A percentile compares a stretch with the other conserved stretches of the same genome.
Evolutionary conservation across 2,113 vertebrate genomes (phyloP).

Genomic region (Saccopteryx bilineata): DNA sequence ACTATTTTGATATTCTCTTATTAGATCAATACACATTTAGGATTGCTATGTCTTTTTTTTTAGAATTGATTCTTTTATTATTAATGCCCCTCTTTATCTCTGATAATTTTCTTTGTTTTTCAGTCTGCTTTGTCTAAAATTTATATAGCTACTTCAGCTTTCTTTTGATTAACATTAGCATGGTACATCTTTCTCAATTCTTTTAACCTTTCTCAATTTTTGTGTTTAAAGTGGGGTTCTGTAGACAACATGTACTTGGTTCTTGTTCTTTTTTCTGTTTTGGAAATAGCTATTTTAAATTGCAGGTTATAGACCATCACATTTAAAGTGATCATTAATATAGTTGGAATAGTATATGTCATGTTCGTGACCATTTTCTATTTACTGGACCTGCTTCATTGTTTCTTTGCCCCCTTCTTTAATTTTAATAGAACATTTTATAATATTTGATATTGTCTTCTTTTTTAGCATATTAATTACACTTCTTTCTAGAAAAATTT

Average conservation of each 20-base stretch:
- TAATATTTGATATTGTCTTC: neutral
- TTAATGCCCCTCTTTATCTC: neutral
- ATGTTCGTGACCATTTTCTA: slow-evolving; percentile 2
- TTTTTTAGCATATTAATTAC: slow-evolving; percentile 35
- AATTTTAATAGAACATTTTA: neutral
- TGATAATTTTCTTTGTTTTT: slow-evolving; percentile 40
- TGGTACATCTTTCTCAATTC: neutral
- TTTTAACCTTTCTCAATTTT: slow-evolving; percentile 18
- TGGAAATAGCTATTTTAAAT: slow-evolving; percentile 25
- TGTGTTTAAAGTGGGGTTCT: slow-evolving; percentile 42
- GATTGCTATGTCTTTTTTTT: neutral
- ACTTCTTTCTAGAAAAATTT: neutral
- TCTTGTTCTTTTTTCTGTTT: neutral
- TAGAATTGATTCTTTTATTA: neutral
- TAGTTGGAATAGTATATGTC: neutral
- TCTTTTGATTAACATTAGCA: slow-evolving; percentile 25
- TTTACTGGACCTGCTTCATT: neutral
- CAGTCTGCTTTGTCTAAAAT: slow-evolving; percentile 36
- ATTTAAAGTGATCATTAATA: slow-evolving; percentile 15
- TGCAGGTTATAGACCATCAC: neutral
- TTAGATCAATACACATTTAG: neutral
- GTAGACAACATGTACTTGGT: neutral
- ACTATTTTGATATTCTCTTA: slow-evolving; percentile 1
- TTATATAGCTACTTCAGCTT: neutral
- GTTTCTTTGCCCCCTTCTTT: neutral